phyloP scores from a whole-genome alignment of 2,797 vertebrate species.

The Galagoides demidoff region DNA sequence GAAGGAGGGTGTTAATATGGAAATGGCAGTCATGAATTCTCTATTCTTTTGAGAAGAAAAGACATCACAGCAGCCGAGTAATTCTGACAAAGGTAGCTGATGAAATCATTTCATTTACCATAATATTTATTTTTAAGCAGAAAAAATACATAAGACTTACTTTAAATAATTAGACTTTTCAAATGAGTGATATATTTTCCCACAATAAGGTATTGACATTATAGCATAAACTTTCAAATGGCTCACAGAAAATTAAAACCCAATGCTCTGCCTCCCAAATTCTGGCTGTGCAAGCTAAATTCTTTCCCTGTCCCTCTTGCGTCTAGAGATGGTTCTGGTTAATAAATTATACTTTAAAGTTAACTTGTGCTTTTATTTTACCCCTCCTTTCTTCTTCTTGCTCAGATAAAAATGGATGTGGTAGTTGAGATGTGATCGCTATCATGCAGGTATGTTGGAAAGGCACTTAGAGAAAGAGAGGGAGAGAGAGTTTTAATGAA shows the following conservation, averaged over 20 bases:
- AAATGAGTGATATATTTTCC: not conserved
- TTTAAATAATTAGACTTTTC: not conserved
- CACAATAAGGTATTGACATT: not conserved
- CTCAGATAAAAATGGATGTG: not conserved
- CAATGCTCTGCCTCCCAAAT: not conserved
- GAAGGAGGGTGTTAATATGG: constrained; percentile 40
- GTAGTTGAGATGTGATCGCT: too few species aligned
- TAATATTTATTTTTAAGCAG: not conserved
- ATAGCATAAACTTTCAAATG: not conserved
- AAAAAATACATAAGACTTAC: not conserved
- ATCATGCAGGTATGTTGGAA: not conserved
- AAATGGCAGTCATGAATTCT: constrained; percentile 46
- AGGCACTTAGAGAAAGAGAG: not conserved
- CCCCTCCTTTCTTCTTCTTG: not conserved
- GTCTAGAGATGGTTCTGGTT: not conserved
- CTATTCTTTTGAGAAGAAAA: constrained; percentile 7
- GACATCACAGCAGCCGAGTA: constrained; percentile 19
- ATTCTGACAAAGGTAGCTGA: constrained; percentile 8
- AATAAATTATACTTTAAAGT: not conserved
- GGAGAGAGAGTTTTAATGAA: not conserved
- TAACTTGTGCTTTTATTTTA: not conserved
- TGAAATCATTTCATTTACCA: constrained; percentile 38
- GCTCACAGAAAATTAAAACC: not conserved
- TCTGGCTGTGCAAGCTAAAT: not conserved
- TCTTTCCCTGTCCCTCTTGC: not conserved